These are phyloP conservation scores for Melanerpes formicivorus DNA, from an alignment of 2,113 vertebrate genomes.

Conservation along the genomic window DNA sequence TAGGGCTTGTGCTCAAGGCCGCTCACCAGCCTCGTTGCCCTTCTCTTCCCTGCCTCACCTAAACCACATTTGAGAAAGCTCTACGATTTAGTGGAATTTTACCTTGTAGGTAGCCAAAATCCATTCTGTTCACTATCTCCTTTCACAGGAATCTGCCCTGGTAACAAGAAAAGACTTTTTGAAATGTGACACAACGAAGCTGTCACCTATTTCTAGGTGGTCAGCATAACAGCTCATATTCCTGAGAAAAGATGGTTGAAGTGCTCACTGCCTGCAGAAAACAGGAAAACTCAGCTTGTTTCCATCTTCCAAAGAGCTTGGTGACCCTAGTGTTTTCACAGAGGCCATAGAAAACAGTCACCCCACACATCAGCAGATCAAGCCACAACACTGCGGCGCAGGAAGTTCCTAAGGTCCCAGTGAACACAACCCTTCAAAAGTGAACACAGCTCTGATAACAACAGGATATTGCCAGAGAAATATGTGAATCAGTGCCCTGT, in stretches of 20 bases:
- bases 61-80: neutral
- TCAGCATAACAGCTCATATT: neutral
- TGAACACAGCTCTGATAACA: constrained; percentile 24
- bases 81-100: neutral
- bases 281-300: constrained; percentile 18
- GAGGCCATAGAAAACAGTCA: neutral
- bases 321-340: neutral
- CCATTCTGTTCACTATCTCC: neutral
- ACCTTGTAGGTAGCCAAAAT: neutral
- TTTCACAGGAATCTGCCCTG: neutral
- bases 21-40: too few relatives aligned
- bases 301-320: neutral
- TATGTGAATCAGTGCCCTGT: neutral
- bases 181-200: neutral
- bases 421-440: neutral
- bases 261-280: neutral
- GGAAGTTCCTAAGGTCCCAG: neutral
- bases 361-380: neutral
- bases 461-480: constrained; percentile 11
- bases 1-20: too few relatives aligned
- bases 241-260: neutral
- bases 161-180: neutral
- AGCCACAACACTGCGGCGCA: neutral
- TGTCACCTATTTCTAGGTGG: neutral
- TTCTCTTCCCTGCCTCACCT: neutral